Base-by-base conservation (phyloP, 2,113 vertebrate genomes). In the Copsychus sechellarum region DNA sequence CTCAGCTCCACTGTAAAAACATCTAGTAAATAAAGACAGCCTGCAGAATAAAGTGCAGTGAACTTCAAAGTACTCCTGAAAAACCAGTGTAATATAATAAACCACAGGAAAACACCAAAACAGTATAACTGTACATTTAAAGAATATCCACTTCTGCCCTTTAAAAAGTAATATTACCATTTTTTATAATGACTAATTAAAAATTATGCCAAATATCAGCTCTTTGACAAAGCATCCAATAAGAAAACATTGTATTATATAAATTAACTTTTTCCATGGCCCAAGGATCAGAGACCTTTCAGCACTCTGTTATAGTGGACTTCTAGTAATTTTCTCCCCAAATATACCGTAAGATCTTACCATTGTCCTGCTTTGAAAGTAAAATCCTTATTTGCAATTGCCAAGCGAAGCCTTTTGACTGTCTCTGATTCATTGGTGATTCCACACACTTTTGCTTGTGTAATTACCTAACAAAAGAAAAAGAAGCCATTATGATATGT, bases 301-400 rank as follows among this genome's bases (percentile, higher is more conserved):
- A 70, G 29, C n/a, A 42, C 33, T 60, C 56, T 24, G 7, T 48
- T 60, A 64, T 2, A 69, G 42, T 40, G 42, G 17, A 29, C 38
- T 88, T 72, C 12, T 25, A 28, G 23, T 56, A 25, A 38, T 67
- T 85, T 60, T 8, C 58, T 29, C 31, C 28, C 43, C 42, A 79
- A 70, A 54, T 57, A 36, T 28, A 69, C 25, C 4, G 9, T 38
- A 81, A 58, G 43, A 85, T 96, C 98, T 99, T 97, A 99, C 99
- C 99, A 99, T 77, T 99, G 99, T 95, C 99, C 99, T 31, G 99
- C 99, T 97, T 98, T 99, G 95, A 99, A 99, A 81, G 96, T 98
- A 93, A 99, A 99, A 38, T 98, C 98, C 54, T 98, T 98, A 84
- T 98, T 97, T 8, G 93, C 40, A 3, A 99, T 81, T 4, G 98